Base-by-base conservation (phyloP, 2,888 invertebrate species). In the Euphydryas editha region DNA sequence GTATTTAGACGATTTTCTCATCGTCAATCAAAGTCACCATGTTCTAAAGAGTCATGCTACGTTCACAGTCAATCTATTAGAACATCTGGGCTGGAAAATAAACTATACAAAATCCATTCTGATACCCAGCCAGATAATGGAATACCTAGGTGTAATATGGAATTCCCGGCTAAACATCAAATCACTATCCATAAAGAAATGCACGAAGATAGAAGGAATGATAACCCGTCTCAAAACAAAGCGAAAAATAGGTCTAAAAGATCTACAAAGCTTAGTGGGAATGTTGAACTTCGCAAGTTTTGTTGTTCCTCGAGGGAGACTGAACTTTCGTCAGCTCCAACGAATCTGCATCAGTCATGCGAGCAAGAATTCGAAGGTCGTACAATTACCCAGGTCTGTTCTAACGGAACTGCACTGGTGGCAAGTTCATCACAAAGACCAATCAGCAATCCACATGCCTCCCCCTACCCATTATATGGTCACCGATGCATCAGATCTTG, bases 271-370 rank as follows among this genome's bases (percentile, higher is more conserved):
- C 5, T 4, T 75, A 10, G 61, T 75, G n/a, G 77, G 73, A 6
- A 37, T 70, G 0, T 18, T 74, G 8, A 75, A 76, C 20, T 75
- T 78, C 56, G 72, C 75, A 18, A 75, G 72, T 20, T 76, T 76
- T 62, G 59, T 59, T 0, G 69, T 77, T 0, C 73, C 74, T 8
- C 59, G 71, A 24, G 76, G 77, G 1, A 42, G 77, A 15, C 61
- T 78, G 10, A 65, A 76, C 55, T 66, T 71, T 57, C 72, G 75
- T 8, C 51, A 63, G 1, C 56, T 72, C 2, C 61, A 72, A 18
- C 70, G 30, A 15, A 30, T 44, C 8, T n/a, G n/a, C n/a, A n/a
- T n/a, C n/a, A n/a, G n/a, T n/a, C n/a, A n/a, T n/a, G n/a, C n/a
- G n/a, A n/a, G n/a, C n/a, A n/a, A n/a, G n/a, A n/a, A n/a, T n/a